These are phyloP conservation scores for Mionectes olivaceus DNA, from an alignment of 2,797 vertebrate species.

Conservation along the genomic window DNA sequence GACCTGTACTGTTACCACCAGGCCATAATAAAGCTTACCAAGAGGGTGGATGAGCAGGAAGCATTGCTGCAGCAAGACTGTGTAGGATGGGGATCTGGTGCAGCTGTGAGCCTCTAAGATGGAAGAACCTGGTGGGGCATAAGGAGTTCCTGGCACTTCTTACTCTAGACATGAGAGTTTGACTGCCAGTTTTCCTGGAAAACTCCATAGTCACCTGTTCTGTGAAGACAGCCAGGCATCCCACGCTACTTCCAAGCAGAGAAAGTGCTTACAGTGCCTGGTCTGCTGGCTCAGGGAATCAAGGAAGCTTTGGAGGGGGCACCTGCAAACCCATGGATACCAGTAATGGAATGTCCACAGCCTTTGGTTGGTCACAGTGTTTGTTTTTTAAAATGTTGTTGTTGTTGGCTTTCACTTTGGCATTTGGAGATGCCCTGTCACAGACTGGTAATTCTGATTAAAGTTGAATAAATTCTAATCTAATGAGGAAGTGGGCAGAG, in stretches of 20 bases:
- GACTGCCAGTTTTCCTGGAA: not conserved
- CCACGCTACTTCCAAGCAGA: not conserved
- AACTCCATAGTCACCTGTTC: not conserved
- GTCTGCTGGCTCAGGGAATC: not conserved
- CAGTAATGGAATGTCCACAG: not conserved
- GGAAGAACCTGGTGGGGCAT: not conserved
- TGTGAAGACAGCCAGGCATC: not conserved
- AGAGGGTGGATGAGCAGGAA: not conserved
- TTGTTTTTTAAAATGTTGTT: not conserved
- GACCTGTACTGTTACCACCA: not conserved
- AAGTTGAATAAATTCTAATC: not conserved
- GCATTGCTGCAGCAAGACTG: not conserved
- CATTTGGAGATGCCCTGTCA: not conserved
- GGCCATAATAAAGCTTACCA: not conserved
- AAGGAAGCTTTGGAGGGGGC: not conserved
- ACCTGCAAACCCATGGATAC: rapidly evolving
- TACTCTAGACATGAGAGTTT: not conserved
- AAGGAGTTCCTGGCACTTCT: not conserved
- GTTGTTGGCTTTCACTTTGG: not conserved
- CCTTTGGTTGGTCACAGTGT: not conserved
- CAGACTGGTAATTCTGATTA: not conserved
- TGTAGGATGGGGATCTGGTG: not conserved
- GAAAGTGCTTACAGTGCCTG: not conserved
- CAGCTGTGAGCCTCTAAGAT: not conserved
- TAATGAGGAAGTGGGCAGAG: not conserved